Evolutionary conservation across 2,888 invertebrate genomes (phyloP), one percentile per base, ranked within the genome.

Genomic region (Heliconius sara): DNA sequence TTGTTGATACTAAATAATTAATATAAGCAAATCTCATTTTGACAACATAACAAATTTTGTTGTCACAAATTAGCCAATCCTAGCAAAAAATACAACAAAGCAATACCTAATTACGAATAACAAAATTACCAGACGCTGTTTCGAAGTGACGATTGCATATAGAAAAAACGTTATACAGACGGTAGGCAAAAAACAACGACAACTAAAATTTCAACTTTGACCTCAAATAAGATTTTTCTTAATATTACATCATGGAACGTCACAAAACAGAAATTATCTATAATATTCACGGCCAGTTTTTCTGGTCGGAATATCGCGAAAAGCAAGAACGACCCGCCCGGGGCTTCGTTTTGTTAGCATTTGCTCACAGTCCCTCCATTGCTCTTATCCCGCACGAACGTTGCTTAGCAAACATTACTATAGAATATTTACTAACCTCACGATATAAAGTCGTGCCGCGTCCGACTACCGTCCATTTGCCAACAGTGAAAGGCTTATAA

Each of bases 331-430:
- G 88, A 92, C 91, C 91, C 85, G 89, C 83, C 82, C 84, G 88
- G 90, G 85, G 87, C 91, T 89, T 91, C 93, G 93, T 92, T 94
- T 93, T 93, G 93, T 92, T 90, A 83, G 80, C 80, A 83, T 84
- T 83, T 84, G 81, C 77, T 84, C 86, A 86, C 91, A 92, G 93
- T 92, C 87, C 85, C 86, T 84, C 86, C 83, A 86, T 83, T 85
- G 87, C 89, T 84, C 82, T 87, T 87, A 87, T 83, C 86, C 85
- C 85, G 89, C 85, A 87, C 91, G 86, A 88, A 87, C 91, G 91
- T 87, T 84, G 86, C 71, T 25, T 19, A 27, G 81, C 81, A 84
- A 81, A 79, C 77, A 82, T 76, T 76, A 60, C 85, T 86, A 84
- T 87, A 87, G 85, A 65, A 86, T 86, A 88, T 89, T 90, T 89